These are phyloP conservation scores for Actinemys pallida DNA, from an alignment of 2,113 vertebrate genomes.

Conservation along the genomic window DNA sequence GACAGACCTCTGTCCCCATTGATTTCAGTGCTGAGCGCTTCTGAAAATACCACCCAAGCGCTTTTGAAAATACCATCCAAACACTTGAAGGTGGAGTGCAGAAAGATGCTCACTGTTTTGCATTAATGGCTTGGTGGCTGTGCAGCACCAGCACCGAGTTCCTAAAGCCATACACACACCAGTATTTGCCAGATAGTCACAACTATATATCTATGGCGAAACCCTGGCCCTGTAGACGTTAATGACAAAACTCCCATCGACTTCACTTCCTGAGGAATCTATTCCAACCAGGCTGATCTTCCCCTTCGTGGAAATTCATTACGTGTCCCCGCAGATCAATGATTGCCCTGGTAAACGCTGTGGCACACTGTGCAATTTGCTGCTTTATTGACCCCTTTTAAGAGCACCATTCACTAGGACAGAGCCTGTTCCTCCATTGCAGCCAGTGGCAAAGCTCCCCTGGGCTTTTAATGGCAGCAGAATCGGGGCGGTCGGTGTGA, in stretches of 20 bases:
- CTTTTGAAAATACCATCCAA: no score
- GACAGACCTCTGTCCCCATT: no score
- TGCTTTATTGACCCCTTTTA: background rate
- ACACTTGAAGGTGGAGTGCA: no score
- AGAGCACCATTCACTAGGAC: rapidly evolving
- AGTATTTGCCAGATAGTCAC: background rate
- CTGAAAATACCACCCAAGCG: no score
- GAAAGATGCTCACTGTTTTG: background rate
- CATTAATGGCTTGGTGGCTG: background rate
- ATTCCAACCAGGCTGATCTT: background rate
- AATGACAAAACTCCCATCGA: rapidly evolving
- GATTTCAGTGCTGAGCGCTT: no score
- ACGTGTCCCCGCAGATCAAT: background rate
- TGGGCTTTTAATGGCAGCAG: background rate
- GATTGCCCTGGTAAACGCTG: background rate
- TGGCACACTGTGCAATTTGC: background rate
- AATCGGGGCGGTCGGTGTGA: background rate
- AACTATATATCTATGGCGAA: background rate
- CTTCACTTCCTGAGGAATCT: background rate
- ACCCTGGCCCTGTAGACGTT: rapidly evolving
- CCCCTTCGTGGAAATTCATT: background rate
- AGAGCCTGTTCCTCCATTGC: background rate
- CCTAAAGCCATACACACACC: background rate
- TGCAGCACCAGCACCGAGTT: rapidly evolving
- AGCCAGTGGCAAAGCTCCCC: rapidly evolving